These are phyloP conservation scores for Microctonus hyperodae DNA, from an alignment of 2,888 invertebrate species.

Conservation along the genomic window DNA sequence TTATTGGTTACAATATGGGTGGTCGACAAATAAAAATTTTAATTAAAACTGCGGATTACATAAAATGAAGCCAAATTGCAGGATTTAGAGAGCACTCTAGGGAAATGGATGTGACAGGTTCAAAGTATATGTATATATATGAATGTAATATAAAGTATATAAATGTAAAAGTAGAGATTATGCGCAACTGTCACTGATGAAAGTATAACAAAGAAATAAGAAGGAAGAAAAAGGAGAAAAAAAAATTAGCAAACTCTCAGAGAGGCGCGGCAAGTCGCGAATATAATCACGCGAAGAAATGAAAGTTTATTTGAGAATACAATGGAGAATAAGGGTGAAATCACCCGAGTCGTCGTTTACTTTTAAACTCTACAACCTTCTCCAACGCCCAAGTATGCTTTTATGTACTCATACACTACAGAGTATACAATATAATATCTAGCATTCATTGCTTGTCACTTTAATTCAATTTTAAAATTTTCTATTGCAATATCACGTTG, in stretches of 20 bases:
- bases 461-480: not conserved
- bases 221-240: not conserved
- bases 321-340: too few species aligned
- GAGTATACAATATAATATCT: not conserved
- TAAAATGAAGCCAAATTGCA: not conserved
- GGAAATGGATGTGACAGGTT: not conserved
- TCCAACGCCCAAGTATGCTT: too few species aligned
- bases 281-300: slow-evolving; percentile 32
- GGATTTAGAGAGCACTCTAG: not conserved
- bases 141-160: not conserved
- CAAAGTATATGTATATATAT: not conserved
- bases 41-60: not conserved
- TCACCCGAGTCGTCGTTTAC: too few species aligned
- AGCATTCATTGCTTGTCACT: not conserved
- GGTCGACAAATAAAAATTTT: not conserved
- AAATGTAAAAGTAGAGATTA: not conserved
- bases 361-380: too few species aligned
- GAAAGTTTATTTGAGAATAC: too few species aligned
- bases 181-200: not conserved
- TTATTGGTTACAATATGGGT: not conserved
- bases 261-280: slow-evolving; percentile 18
- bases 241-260: not conserved
- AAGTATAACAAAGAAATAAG: not conserved
- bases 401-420: not conserved
- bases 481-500: not conserved